Percentiles rank a stretch among this genome's conserved stretches.
Evolutionary conservation across 2,888 invertebrate species (phyloP).

Genomic region (Drosophila monieri): DNA sequence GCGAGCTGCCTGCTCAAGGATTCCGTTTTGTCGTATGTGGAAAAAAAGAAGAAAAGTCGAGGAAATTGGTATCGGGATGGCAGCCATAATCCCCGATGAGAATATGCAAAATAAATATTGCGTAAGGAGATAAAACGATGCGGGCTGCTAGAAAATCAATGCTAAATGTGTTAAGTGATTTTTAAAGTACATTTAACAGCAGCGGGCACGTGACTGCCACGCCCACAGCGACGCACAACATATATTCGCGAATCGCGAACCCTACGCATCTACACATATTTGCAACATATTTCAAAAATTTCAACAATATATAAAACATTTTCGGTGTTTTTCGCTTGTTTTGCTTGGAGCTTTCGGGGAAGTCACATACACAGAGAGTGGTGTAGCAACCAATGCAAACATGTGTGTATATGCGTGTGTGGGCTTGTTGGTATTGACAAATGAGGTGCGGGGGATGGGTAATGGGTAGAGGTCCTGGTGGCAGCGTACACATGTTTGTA

Average conservation of each 20-base stretch:
- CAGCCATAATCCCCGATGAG: conserved; percentile 38
- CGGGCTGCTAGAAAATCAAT: conserved; percentile 64
- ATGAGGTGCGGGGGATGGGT: conserved; percentile 32
- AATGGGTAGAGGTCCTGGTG: conserved; percentile 5
- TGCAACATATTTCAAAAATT: conserved; percentile 37
- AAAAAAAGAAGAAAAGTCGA: neutral
- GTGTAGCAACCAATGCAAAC: conserved; percentile 41
- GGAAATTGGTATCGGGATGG: conserved; percentile 1
- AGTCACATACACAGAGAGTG: conserved; percentile 53
- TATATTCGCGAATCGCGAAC: neutral
- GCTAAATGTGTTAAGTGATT: conserved; percentile 76
- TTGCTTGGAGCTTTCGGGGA: conserved; percentile 21
- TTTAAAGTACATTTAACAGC: conserved; percentile 76
- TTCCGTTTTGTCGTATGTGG: conserved; percentile 20
- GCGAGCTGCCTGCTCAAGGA: conserved; percentile 1
- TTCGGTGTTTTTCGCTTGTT: conserved; percentile 39
- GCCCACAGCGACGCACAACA: conserved; percentile 2
- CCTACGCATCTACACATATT: conserved; percentile 19
- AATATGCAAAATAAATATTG: conserved; percentile 72
- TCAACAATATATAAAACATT: conserved; percentile 51
- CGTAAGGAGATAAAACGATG: conserved; percentile 65
- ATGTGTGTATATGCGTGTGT: conserved; percentile 23
- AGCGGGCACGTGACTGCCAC: conserved; percentile 29
- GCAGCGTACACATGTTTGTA: conserved; percentile 70
- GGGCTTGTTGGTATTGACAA: conserved; percentile 60